Conservation (phyloP, 2,888 invertebrate genomes). For the Horisme vitalbata region DNA sequence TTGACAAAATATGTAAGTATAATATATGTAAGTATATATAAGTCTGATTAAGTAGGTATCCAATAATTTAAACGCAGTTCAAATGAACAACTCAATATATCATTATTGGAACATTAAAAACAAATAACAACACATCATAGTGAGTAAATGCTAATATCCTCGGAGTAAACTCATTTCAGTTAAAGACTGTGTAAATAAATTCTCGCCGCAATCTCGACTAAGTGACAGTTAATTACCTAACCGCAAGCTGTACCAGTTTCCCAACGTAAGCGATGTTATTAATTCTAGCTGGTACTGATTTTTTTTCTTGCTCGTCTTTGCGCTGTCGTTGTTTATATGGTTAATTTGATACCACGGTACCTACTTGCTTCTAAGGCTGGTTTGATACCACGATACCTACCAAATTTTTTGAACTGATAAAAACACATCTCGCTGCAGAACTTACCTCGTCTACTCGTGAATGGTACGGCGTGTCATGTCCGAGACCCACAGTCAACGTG, state of each 20-base stretch:
- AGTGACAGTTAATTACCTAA: constrained; percentile 28
- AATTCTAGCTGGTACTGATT: constrained; percentile 4
- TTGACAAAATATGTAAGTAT: too few species aligned
- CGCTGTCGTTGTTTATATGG: too few species aligned
- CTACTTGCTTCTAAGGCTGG: too few species aligned
- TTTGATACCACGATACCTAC: too few species aligned
- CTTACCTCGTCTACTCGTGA: too few species aligned
- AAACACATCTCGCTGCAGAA: too few species aligned
- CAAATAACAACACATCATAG: background rate
- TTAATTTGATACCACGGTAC: too few species aligned
- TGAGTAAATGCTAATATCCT: background rate
- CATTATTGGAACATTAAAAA: background rate
- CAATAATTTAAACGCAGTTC: background rate
- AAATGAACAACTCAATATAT: background rate
- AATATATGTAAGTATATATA: too few species aligned
- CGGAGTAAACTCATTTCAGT: constrained; percentile 5
- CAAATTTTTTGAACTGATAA: too few species aligned
- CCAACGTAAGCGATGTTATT: constrained; percentile 17
- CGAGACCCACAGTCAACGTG: too few species aligned
- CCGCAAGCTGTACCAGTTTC: constrained; percentile 20
- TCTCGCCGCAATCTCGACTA: constrained; percentile 24
- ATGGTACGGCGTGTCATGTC: too few species aligned
- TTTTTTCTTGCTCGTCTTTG: background rate
- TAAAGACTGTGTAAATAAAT: constrained; percentile 20
- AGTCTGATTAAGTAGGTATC: too few species aligned